Evolutionary conservation across 2,888 invertebrate genomes (phyloP).

Genomic region (Frankliniella fusca): DNA sequence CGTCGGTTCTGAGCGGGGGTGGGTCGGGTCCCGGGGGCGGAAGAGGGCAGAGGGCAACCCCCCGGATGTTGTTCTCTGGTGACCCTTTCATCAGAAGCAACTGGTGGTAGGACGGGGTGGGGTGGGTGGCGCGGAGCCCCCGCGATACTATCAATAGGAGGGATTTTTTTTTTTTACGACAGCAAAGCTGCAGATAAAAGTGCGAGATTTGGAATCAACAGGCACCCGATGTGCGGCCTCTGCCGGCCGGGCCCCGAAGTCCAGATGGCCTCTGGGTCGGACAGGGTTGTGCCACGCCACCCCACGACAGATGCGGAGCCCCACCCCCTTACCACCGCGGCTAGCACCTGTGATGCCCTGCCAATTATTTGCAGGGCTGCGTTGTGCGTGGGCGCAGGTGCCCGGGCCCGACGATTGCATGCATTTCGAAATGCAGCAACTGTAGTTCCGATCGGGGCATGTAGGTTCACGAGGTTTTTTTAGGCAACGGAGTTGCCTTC

Average conservation of each 20-base stretch:
- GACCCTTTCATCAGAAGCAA: slow-evolving; percentile 17
- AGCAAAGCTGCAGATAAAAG: background rate
- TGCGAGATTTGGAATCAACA: slow-evolving; percentile 22
- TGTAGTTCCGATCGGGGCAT: too few relatives aligned
- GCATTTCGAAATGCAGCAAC: too few relatives aligned
- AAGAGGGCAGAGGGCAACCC: background rate
- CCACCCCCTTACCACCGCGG: background rate
- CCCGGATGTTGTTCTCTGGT: background rate
- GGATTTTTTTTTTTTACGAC: background rate
- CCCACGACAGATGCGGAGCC: background rate
- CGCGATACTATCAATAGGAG: background rate
- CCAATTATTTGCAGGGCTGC: too few relatives aligned
- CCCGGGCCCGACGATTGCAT: too few relatives aligned
- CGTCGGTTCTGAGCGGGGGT: background rate
- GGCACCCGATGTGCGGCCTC: background rate
- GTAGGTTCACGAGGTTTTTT: too few relatives aligned
- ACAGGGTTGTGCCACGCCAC: background rate
- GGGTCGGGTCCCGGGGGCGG: background rate
- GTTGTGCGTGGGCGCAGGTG: too few relatives aligned
- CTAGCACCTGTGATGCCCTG: background rate
- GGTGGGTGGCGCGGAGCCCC: background rate
- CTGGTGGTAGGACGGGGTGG: background rate
- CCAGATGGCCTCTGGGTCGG: background rate
- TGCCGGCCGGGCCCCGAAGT: background rate
- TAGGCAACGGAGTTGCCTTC: too few relatives aligned